Percentiles rank a stretch among this genome's conserved stretches.
Evolutionary conservation across 2,888 invertebrate genomes (phyloP).

Genomic region (Callimorpha dominula): DNA sequence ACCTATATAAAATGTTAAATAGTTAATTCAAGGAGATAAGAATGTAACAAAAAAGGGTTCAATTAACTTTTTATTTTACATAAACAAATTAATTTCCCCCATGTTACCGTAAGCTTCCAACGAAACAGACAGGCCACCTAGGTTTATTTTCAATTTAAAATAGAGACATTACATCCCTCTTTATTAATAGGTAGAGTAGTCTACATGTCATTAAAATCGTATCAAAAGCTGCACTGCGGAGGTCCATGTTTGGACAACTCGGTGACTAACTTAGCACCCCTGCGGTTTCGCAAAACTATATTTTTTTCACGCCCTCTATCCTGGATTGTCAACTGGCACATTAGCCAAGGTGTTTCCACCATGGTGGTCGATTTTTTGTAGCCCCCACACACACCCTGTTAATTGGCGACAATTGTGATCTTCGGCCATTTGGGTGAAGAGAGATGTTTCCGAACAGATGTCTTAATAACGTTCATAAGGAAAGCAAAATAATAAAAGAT

Average conservation of each 20-base stretch:
- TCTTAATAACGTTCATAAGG: constrained; percentile 56
- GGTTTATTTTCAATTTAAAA: constrained; percentile 24
- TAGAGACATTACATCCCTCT: constrained; percentile 23
- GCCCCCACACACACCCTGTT: constrained; percentile 67
- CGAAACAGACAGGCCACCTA: constrained; percentile 1
- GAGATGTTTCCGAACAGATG: constrained; percentile 82
- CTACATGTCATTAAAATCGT: constrained; percentile 48
- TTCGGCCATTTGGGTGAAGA: constrained; percentile 77
- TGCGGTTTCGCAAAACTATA: constrained; percentile 72
- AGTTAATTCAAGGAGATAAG: neutral
- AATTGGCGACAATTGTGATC: constrained; percentile 85
- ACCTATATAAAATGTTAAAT: neutral
- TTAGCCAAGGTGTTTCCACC: constrained; percentile 82
- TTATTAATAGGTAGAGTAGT: constrained; percentile 28
- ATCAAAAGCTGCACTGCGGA: constrained; percentile 57
- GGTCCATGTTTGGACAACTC: constrained; percentile 80
- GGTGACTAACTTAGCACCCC: constrained; percentile 73
- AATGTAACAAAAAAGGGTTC: neutral
- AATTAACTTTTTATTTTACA: neutral
- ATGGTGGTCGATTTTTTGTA: constrained; percentile 79
- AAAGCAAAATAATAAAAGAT: constrained; percentile 26
- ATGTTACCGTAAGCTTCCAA: neutral
- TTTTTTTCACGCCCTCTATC: constrained; percentile 66
- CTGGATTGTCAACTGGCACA: constrained; percentile 83
- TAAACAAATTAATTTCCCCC: neutral